These are phyloP conservation scores for Oopsacas minuta DNA, from an alignment of 37 sponge, comb jelly and placozoan species.

Conservation along the genomic window DNA sequence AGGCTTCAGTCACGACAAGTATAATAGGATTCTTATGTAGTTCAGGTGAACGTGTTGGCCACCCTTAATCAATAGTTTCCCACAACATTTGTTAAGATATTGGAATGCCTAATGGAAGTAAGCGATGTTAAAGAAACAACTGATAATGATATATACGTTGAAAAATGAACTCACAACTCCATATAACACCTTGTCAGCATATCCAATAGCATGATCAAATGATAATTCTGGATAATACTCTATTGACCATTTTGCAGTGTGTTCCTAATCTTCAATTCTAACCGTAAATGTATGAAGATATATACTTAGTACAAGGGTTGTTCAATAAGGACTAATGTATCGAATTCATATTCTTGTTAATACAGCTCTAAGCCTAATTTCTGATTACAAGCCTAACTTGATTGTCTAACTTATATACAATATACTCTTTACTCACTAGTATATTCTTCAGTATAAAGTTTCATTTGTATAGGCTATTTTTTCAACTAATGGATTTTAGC, in stretches of 20 bases:
- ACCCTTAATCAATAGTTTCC: neutral
- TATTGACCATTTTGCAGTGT: neutral
- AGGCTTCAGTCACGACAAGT: neutral
- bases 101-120: neutral
- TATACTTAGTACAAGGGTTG: too few species aligned
- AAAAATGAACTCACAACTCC: neutral
- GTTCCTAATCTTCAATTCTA: too few species aligned
- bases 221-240: neutral
- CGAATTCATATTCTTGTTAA: too few species aligned
- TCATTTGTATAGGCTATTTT: too few species aligned
- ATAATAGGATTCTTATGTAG: neutral
- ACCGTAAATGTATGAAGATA: too few species aligned
- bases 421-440: too few species aligned
- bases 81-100: neutral
- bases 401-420: too few species aligned
- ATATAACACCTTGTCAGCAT: conserved; percentile 13
- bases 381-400: too few species aligned
- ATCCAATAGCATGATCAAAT: neutral
- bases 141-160: neutral
- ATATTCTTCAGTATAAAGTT: too few species aligned
- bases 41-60: neutral
- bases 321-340: too few species aligned
- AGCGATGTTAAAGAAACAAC: neutral
- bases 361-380: too few species aligned
- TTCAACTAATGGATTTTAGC: too few species aligned